Conservation (phyloP, 2,797 vertebrate genomes). For the Stomatorhinus walkeri region DNA sequence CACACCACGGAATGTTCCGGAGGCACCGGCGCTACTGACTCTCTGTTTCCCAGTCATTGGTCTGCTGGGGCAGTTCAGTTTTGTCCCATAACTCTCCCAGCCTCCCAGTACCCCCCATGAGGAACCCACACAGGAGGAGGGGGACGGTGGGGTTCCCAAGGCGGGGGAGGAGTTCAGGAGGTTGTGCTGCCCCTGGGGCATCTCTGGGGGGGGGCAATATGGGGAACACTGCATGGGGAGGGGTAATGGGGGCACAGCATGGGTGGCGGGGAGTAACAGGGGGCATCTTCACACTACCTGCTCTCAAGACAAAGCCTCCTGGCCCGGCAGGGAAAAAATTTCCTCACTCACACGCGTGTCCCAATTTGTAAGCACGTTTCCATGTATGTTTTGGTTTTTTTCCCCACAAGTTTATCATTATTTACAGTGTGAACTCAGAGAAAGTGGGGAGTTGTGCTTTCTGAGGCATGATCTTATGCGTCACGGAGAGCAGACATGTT, state of each 20-base stretch:
- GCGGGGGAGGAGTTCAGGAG: neutral
- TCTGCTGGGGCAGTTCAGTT: neutral
- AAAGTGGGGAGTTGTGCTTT: neutral
- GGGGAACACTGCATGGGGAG: neutral
- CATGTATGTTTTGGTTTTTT: neutral
- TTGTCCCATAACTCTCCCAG: neutral
- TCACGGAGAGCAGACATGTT: neutral
- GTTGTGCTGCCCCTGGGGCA: neutral
- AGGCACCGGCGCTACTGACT: neutral
- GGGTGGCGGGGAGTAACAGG: neutral
- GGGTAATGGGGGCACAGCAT: neutral
- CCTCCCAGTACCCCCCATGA: neutral
- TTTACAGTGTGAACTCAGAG: neutral
- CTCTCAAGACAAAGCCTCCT: neutral
- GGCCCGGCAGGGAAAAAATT: neutral
- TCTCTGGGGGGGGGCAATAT: neutral
- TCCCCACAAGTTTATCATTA: neutral
- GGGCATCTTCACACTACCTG: neutral
- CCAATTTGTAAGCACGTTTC: neutral
- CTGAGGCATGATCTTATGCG: neutral
- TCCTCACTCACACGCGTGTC: neutral
- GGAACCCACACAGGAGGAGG: constrained; percentile 1
- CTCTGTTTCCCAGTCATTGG: neutral
- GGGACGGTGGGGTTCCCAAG: neutral
- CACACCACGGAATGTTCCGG: neutral